Evolutionary conservation across 2,888 invertebrate species (phyloP).

Genomic region (Hemithea aestivaria): DNA sequence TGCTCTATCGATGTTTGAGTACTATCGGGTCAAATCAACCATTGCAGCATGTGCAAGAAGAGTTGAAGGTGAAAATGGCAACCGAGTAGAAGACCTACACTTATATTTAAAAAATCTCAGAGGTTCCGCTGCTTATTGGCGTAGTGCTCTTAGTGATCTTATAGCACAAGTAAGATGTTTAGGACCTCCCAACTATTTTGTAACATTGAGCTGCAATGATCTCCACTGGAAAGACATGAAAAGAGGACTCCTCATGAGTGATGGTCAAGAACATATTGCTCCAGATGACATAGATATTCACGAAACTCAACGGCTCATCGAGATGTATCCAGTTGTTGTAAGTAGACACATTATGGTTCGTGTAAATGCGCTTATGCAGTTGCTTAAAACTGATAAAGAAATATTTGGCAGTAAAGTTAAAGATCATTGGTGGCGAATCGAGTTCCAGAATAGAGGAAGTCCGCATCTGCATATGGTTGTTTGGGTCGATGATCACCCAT

Average conservation of each 20-base stretch:
- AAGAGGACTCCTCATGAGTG: background rate
- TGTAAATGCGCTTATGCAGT: conserved; percentile 1
- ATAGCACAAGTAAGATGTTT: conserved; percentile 1
- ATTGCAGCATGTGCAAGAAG: background rate
- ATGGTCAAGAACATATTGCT: background rate
- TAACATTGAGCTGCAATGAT: conserved; percentile 1
- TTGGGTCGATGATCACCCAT: background rate
- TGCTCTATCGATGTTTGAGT: conserved; percentile 1
- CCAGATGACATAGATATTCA: background rate
- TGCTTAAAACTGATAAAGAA: background rate
- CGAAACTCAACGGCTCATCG: background rate
- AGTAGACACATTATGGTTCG: background rate
- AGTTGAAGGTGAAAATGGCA: background rate
- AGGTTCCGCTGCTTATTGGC: conserved; percentile 2
- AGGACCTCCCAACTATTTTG: background rate
- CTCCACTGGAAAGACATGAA: background rate
- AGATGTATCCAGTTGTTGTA: background rate
- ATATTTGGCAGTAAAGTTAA: background rate
- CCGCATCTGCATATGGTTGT: conserved; percentile 1
- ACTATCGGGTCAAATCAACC: background rate
- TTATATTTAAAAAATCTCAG: background rate
- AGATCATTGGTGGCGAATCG: no score
- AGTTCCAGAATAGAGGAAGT: no score
- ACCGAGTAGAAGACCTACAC: background rate
- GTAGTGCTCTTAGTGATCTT: background rate